phyloP scores from a whole-genome alignment of 2,797 vertebrate genomes.

The Hozukius guyotensis region DNA sequence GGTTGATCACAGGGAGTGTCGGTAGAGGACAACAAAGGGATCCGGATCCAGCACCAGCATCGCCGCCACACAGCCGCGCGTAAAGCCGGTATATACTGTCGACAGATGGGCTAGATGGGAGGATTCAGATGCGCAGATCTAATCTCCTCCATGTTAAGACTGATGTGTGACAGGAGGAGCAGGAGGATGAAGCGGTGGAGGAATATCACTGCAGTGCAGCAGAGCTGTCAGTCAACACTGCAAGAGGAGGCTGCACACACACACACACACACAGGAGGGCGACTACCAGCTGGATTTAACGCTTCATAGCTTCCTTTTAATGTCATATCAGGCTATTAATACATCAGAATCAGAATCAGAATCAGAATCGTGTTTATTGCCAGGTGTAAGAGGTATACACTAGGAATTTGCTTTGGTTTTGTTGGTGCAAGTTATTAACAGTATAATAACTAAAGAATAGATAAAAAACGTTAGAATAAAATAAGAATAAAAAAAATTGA shows the following conservation, averaged over 20 bases:
- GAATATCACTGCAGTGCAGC: slow-evolving; percentile 82
- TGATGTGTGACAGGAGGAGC: slow-evolving; percentile 41
- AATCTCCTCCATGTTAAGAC: slow-evolving; percentile 22
- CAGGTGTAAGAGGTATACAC: too few species aligned
- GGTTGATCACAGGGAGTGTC: slow-evolving; percentile 37
- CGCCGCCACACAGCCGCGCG: background rate
- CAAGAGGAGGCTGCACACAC: slow-evolving; percentile 38
- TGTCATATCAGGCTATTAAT: background rate
- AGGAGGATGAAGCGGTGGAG: slow-evolving; percentile 42
- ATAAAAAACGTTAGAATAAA: too few species aligned
- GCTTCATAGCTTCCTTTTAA: background rate
- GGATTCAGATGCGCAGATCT: slow-evolving; percentile 19
- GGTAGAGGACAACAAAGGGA: slow-evolving; percentile 58
- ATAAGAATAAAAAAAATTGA: too few species aligned
- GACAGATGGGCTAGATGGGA: background rate
- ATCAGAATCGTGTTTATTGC: too few species aligned
- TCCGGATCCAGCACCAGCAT: slow-evolving; percentile 5
- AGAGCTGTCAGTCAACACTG: slow-evolving; percentile 74
- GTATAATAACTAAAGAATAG: too few species aligned
- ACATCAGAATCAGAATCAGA: too few species aligned
- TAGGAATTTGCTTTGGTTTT: too few species aligned
- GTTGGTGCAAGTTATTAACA: too few species aligned
- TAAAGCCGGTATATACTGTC: background rate
- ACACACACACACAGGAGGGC: background rate
- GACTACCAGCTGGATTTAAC: background rate